A percentile compares a stretch with the other conserved stretches of the same genome.
Conservation (phyloP, 2,888 invertebrate genomes). For the Elegia similella region DNA sequence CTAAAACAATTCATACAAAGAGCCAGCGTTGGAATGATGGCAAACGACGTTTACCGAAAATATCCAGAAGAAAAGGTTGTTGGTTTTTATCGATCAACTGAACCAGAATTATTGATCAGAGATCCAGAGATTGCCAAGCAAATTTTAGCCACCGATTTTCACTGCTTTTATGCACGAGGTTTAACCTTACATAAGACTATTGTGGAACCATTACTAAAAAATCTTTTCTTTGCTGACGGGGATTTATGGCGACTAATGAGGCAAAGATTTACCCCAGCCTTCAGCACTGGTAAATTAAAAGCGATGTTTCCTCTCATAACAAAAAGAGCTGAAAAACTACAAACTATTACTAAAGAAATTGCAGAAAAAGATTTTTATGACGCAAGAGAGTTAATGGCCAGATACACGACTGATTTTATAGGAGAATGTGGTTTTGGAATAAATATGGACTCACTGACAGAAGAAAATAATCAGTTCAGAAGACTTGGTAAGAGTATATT, state of each 20-base stretch:
- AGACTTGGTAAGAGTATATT: constrained; percentile 65
- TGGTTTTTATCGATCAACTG: constrained; percentile 55
- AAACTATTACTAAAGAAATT: constrained; percentile 53
- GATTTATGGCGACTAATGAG: constrained; percentile 65
- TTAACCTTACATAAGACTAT: constrained; percentile 54
- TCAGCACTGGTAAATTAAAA: constrained; percentile 65
- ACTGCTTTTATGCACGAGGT: constrained; percentile 59
- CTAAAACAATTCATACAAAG: constrained; percentile 50
- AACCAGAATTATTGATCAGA: constrained; percentile 60
- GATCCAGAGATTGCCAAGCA: constrained; percentile 64
- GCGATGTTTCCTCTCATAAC: constrained; percentile 70
- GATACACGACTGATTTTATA: too few relatives aligned
- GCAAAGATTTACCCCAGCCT: constrained; percentile 64
- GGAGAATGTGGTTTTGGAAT: constrained; percentile 71
- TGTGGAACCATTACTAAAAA: constrained; percentile 61
- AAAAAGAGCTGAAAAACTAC: constrained; percentile 60
- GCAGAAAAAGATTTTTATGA: constrained; percentile 52
- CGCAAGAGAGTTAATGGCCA: constrained; percentile 65
- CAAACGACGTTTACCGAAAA: constrained; percentile 53
- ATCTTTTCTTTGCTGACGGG: constrained; percentile 67
- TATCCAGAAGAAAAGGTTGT: constrained; percentile 66
- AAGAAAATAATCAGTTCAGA: constrained; percentile 64
- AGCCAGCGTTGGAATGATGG: constrained; percentile 60
- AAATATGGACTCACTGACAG: constrained; percentile 57
- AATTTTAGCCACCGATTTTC: constrained; percentile 59